A percentile compares a stretch with the other conserved stretches of the same genome.
These are phyloP conservation scores for Lepidurus couesii DNA, from an alignment of 1,140 invertebrate species.

Conservation along the genomic window DNA sequence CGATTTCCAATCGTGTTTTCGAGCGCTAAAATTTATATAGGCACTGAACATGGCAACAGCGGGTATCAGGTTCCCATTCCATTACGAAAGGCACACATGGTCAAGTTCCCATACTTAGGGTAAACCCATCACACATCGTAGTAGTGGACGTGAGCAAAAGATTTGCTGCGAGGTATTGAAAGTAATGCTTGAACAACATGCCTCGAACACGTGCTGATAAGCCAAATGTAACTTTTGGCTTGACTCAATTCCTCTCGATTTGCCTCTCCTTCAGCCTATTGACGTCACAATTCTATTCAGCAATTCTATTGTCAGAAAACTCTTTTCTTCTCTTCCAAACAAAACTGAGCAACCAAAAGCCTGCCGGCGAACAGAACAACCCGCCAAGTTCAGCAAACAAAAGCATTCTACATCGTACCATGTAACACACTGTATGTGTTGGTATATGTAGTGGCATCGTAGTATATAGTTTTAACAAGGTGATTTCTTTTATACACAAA, in stretches of 20 bases:
- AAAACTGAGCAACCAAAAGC: neutral
- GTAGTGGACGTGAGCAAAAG: neutral
- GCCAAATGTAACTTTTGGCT: neutral
- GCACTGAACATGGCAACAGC: neutral
- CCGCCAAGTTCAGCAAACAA: neutral
- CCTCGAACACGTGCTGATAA: neutral
- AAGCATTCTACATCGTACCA: neutral
- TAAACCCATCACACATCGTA: neutral
- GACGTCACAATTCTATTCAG: neutral
- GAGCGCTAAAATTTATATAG: neutral
- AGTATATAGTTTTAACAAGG: neutral
- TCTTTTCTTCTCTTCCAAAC: neutral
- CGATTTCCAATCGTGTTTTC: constrained; percentile 12
- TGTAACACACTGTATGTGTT: neutral
- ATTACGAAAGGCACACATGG: neutral
- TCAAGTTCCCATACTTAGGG: constrained; percentile 6
- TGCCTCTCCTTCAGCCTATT: neutral
- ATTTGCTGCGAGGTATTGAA: neutral
- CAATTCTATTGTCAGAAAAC: neutral
- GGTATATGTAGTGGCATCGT: neutral
- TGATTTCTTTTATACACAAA: neutral
- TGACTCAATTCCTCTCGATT: neutral
- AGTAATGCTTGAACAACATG: neutral
- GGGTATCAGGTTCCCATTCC: neutral
- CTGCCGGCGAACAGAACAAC: neutral